phyloP scores from a whole-genome alignment of 2,113 vertebrate species.

The Ictalurus punctatus region DNA sequence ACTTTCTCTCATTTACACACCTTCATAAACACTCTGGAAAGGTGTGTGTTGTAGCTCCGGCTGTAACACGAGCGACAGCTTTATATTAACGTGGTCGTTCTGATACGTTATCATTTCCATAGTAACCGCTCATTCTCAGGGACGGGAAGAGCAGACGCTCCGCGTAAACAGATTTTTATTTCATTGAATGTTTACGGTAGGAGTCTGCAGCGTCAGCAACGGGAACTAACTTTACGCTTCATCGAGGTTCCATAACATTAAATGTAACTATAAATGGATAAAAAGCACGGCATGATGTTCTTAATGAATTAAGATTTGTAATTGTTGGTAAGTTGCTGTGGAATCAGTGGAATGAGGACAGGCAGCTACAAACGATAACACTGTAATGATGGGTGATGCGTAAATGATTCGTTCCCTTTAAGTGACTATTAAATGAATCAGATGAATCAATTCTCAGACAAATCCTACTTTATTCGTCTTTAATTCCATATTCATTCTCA shows the following conservation, averaged over 20 bases:
- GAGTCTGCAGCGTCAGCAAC: no score
- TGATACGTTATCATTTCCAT: neutral
- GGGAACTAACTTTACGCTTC: neutral
- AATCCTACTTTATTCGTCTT: neutral
- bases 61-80: neutral
- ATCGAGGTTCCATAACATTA: neutral
- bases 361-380: neutral
- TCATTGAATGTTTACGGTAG: neutral
- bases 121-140: neutral
- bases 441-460: neutral
- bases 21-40: neutral
- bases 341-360: neutral
- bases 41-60: no score
- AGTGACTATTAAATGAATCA: neutral
- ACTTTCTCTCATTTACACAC: neutral
- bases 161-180: no score
- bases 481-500: neutral
- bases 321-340: neutral
- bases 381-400: neutral
- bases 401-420: neutral
- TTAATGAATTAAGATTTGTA: neutral
- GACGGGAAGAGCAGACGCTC: neutral
- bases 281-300: neutral
- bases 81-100: neutral
- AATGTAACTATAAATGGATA: neutral